Conservation (phyloP, 2,113 vertebrate species). For the Edolisoma coerulescens region DNA sequence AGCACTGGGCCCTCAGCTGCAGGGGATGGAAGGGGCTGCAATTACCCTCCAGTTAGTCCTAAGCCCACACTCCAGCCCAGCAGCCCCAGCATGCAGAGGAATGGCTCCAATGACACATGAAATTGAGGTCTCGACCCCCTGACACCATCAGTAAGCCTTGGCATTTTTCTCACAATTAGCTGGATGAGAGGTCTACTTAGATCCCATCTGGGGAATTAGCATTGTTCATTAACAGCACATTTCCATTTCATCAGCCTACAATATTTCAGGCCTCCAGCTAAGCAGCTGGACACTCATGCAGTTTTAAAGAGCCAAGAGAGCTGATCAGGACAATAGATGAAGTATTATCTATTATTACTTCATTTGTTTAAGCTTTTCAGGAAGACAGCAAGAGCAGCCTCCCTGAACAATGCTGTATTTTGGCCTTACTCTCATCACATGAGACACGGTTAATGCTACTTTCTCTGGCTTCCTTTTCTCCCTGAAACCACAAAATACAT, state of each 20-base stretch:
- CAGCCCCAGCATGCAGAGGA: background rate
- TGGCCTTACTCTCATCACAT: background rate
- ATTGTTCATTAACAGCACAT: conserved; percentile 33
- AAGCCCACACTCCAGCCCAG: background rate
- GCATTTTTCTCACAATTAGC: conserved; percentile 59
- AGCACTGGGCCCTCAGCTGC: background rate
- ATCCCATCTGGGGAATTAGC: conserved; percentile 43
- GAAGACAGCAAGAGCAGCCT: background rate
- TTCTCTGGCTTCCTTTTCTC: background rate
- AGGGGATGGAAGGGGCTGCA: background rate
- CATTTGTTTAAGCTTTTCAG: background rate
- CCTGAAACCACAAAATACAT: background rate
- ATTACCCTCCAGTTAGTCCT: background rate
- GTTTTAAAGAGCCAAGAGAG: conserved; percentile 1
- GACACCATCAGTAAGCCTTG: conserved; percentile 7
- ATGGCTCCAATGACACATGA: conserved; percentile 35
- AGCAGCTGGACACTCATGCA: conserved; percentile 37
- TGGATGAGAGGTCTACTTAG: conserved; percentile 4
- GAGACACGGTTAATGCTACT: background rate
- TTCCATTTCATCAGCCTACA: conserved; percentile 3
- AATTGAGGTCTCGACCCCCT: conserved; percentile 49
- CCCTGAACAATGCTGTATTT: background rate
- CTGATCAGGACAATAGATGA: background rate
- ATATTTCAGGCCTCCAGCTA: conserved; percentile 9
- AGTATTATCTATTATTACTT: background rate